A percentile compares a stretch with the other conserved stretches of the same genome.
phyloP scores from a whole-genome alignment of 53 echinoderm and acorn worm genomes.

The Echinometra lucunter region DNA sequence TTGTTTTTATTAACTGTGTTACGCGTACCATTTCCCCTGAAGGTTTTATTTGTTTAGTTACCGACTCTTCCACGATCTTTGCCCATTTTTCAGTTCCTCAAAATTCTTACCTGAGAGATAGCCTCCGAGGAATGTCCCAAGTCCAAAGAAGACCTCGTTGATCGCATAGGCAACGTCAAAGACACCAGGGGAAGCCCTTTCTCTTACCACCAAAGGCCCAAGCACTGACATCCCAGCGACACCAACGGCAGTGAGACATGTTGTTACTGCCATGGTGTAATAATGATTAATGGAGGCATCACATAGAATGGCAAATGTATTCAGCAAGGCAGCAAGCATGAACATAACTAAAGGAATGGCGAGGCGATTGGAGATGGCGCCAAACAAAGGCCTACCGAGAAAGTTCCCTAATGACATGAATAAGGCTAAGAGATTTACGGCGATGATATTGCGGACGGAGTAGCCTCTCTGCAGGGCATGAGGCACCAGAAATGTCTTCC shows the following conservation, averaged over 20 bases:
- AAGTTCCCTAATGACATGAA: neutral
- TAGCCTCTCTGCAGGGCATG: neutral
- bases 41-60: no score
- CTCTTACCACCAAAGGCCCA: neutral
- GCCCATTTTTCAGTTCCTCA: no score
- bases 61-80: no score
- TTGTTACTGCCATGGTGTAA: neutral
- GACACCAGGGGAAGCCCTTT: neutral
- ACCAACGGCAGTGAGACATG: neutral
- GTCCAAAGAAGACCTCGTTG: neutral
- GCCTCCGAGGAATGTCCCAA: neutral
- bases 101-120: slow-evolving; percentile 5
- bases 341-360: neutral
- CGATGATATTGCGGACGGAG: neutral
- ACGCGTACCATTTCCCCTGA: no score
- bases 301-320: neutral
- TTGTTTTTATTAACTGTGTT: no score
- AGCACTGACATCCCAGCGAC: slow-evolving; percentile 34
- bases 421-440: neutral
- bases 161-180: neutral
- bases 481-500: slow-evolving; percentile 3
- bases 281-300: neutral
- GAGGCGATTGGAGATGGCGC: neutral
- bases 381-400: neutral
- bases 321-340: neutral